Base-by-base conservation (phyloP, 2,888 invertebrate genomes). In the Acanthoscelides obtectus region DNA sequence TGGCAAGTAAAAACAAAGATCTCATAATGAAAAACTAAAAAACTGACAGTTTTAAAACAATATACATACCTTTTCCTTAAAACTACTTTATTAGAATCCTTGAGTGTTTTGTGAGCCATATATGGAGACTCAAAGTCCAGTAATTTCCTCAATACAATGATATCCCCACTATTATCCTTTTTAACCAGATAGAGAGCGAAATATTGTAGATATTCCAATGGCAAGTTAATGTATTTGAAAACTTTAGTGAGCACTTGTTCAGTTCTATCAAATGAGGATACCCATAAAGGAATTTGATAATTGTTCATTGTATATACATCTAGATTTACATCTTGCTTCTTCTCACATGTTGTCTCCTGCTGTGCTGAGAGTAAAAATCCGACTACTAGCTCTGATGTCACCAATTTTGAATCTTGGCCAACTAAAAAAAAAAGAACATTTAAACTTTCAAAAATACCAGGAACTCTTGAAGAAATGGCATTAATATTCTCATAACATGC, bases 41-140 rank as follows among this genome's bases (percentile, higher is more conserved):
- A n/a, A n/a, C n/a, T n/a, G n/a, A n/a, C n/a, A n/a, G n/a, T n/a
- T n/a, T 66, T 8, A 20, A 4, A 22, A 22, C 22, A 20, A 68
- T 22, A 25, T 6, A 68, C 81, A 81, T 84, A 94, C 94, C 93
- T 93, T 88, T 95, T 98, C 80, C 96, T 90, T 77, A 98, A 88
- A 76, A 96, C 92, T 85, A 98, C 91, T 87, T 92, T 83, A 76
- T 85, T 92, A 83, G 91, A 90, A 76, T 91, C 92, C 75, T 91
- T 90, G 73, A 93, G 90, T 84, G 92, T 91, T 83, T 93, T 93
- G 78, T 95, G 92, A 70, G 98, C 96, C 86, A 98, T 94, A 86
- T 93, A 95, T 0, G 99, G 98, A 77, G 97, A 96, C 88, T 99
- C 99, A 88, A 97, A 99, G 85, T 98, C 95, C 87, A 98, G 95